phyloP scores from a whole-genome alignment of 2,797 vertebrate genomes.

The Orientallactaga sibirica region DNA sequence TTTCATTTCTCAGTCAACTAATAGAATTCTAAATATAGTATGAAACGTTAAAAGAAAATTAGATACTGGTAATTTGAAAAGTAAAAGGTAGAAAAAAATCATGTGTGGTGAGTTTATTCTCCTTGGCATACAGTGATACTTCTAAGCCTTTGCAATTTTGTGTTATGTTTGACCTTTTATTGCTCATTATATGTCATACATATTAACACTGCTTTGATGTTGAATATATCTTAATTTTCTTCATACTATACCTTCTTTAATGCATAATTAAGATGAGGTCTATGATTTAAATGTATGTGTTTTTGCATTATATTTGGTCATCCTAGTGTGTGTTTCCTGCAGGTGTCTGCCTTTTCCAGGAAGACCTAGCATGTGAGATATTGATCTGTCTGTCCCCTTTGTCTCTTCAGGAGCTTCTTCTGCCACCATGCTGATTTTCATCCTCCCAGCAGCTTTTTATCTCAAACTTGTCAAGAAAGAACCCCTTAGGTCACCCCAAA shows the following conservation, averaged over 20 bases:
- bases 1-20: constrained; percentile 7
- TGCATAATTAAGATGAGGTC: not conserved
- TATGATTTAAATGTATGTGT: not conserved
- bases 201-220: not conserved
- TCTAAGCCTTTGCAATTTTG: not conserved
- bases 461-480: constrained; percentile 95
- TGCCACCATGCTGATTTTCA: constrained; percentile 98
- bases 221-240: constrained; percentile 19
- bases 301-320: not conserved
- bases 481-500: constrained; percentile 93
- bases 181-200: not conserved
- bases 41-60: not conserved
- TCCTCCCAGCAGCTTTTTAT: constrained; percentile 97
- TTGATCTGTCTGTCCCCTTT: not conserved
- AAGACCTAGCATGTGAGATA: not conserved
- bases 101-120: not conserved
- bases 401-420: constrained; percentile 94
- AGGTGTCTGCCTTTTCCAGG: not conserved
- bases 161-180: not conserved
- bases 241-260: not conserved
- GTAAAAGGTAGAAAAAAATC: not conserved
- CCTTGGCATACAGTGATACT: not conserved
- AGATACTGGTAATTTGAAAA: not conserved
- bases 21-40: constrained; percentile 8
- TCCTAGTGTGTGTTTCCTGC: accelerated